Base-by-base conservation (phyloP, 2,113 vertebrate genomes). In the Parus major region DNA sequence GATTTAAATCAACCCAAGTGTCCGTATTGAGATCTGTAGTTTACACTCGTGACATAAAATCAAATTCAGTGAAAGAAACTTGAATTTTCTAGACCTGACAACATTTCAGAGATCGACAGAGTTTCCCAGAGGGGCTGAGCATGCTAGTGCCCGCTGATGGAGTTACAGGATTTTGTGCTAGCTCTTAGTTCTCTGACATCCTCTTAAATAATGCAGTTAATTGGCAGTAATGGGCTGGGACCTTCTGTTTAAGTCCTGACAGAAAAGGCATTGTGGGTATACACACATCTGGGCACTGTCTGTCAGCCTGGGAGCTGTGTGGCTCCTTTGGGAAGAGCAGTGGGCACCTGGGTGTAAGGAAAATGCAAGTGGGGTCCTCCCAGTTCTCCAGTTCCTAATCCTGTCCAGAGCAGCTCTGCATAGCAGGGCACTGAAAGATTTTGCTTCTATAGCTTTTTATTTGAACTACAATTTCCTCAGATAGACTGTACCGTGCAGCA, bases 201-300 rank as follows among this genome's bases (percentile, higher is more conserved):
- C 25, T 41, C 24, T 52, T 42, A 17, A 70, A 47, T 5, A 50
- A 20, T 11, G 28, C 8, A 6, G 3, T 47, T 73, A 10, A 16
- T 77, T 88, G 44, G 12, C n/a, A 59, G 31, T 4, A 53, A 10
- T 7, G 57, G 46, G 9, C 7, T 29, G 39, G n/a, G 46, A 72
- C 3, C 2, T 28, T 23, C 13, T 6, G 12, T 44, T 60, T 52
- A 41, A 75, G 46, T 46, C 55, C n/a, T 28, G 59, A 9, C 10
- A 52, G 68, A 15, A 63, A 52, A 64, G 61, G 31, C 41, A 10
- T 18, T 1, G 9, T 19, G 31, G 41, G 2, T 36, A 3, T 15
- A 36, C 8, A 35, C 0, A 3, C 2, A 4, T 10, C 11, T 8
- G 10, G 20, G 20, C 7, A 9, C 19, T 15, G 18, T 12, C 41